Conservation (phyloP, 2,888 invertebrate species). For the Orthosia gothica region DNA sequence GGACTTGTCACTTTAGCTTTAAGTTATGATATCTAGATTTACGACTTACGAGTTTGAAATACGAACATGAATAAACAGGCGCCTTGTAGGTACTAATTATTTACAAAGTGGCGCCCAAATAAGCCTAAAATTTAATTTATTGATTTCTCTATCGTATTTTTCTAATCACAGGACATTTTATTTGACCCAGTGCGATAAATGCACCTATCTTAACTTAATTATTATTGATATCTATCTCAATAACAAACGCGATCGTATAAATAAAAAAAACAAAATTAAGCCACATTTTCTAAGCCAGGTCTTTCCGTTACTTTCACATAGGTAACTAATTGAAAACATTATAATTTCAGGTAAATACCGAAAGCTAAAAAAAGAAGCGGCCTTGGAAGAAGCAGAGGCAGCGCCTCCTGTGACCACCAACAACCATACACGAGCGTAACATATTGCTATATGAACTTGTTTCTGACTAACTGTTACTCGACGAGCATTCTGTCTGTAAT, state of each 20-base stretch:
- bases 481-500: not conserved
- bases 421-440: conserved; percentile 87
- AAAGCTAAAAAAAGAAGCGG: conserved; percentile 92
- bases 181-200: too few relatives aligned
- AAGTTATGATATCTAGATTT: not conserved
- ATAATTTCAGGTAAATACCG: conserved; percentile 92
- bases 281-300: too few relatives aligned
- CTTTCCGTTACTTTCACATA: too few relatives aligned
- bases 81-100: not conserved
- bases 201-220: too few relatives aligned
- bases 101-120: conserved; percentile 1
- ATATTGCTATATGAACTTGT: conserved; percentile 22
- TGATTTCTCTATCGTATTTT: too few relatives aligned
- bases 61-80: not conserved
- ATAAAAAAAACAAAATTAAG: too few relatives aligned
- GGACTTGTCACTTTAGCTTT: too few relatives aligned
- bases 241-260: too few relatives aligned
- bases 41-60: not conserved
- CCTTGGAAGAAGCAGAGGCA: conserved; percentile 85
- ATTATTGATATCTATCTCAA: too few relatives aligned
- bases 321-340: not conserved
- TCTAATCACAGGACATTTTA: too few relatives aligned
- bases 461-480: conserved; percentile 8
- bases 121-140: not conserved
- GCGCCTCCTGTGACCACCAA: conserved; percentile 87